Evolutionary conservation across 2,113 vertebrate species (phyloP).

Genomic region (Halcyon malimbica): DNA sequence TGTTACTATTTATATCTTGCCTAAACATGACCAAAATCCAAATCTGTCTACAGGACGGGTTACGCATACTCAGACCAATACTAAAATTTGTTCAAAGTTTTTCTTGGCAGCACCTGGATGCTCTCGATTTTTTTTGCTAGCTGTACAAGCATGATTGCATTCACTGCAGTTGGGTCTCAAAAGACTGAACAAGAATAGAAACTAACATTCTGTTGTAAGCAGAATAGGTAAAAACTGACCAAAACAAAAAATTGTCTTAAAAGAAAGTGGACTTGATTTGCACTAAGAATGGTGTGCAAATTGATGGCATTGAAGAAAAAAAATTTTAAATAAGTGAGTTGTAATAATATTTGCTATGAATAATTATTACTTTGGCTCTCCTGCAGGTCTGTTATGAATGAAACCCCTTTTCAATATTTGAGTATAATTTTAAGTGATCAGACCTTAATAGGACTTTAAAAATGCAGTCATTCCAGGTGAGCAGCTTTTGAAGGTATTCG

Average conservation of each 20-base stretch:
- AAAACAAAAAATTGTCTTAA: not conserved
- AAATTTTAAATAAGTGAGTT: not conserved
- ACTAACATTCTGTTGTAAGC: not conserved
- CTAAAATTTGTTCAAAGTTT: not conserved
- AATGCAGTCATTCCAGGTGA: not conserved
- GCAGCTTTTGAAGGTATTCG: not conserved
- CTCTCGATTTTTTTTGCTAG: not conserved
- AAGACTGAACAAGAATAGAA: not conserved
- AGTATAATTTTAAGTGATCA: not conserved
- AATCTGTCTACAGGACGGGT: not conserved
- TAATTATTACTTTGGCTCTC: not conserved
- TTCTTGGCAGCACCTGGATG: not conserved
- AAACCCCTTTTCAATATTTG: fast-evolving
- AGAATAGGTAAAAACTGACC: not conserved
- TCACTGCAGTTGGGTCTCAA: not conserved
- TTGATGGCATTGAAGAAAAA: not conserved
- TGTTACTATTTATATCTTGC: not conserved
- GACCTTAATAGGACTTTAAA: not conserved
- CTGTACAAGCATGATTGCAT: not conserved
- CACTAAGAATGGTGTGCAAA: not conserved
- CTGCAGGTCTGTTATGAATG: not conserved
- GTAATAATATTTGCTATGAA: not conserved
- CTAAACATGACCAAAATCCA: not conserved
- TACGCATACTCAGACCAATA: not conserved
- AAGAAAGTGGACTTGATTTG: not conserved